A percentile compares a stretch with the other conserved stretches of the same genome.
These are phyloP conservation scores for Drosophila simulans DNA, from an alignment of 1,140 invertebrate species.

Conservation along the genomic window DNA sequence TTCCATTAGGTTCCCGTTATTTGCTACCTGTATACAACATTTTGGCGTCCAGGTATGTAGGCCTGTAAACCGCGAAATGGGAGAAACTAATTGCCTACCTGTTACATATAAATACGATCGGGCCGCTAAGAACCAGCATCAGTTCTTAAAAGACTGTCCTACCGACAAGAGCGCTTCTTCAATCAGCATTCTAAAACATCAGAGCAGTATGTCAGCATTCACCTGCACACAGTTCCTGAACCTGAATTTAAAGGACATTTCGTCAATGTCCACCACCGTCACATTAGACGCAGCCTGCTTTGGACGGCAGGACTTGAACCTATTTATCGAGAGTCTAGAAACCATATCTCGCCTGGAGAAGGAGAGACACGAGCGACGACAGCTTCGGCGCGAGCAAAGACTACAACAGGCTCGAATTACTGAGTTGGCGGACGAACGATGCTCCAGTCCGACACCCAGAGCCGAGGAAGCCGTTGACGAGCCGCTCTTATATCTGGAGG, in stretches of 20 bases:
- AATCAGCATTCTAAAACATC: not conserved
- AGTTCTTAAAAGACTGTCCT: slow-evolving; percentile 44
- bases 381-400: slow-evolving; percentile 35
- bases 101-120: slow-evolving; percentile 32
- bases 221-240: slow-evolving; percentile 48
- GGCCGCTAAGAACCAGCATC: slow-evolving; percentile 3
- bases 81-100: slow-evolving; percentile 7
- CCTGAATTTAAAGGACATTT: slow-evolving; percentile 8
- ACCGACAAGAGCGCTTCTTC: slow-evolving; percentile 12
- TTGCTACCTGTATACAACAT: slow-evolving; percentile 1
- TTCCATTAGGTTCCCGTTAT: slow-evolving; percentile 1
- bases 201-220: slow-evolving; percentile 38
- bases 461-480: slow-evolving; percentile 65
- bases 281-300: slow-evolving; percentile 62
- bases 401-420: slow-evolving; percentile 39
- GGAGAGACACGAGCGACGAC: slow-evolving; percentile 50
- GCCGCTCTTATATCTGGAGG: slow-evolving; percentile 55
- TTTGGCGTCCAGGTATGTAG: not conserved
- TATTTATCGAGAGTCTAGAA: slow-evolving; percentile 73
- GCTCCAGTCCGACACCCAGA: slow-evolving; percentile 56
- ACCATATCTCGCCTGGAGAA: slow-evolving; percentile 62
- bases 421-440: slow-evolving; percentile 33
- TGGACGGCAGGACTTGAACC: slow-evolving; percentile 37
- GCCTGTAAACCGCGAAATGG: not conserved
- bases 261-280: slow-evolving; percentile 26